Percentiles rank a stretch among this genome's conserved stretches.
Conservation (phyloP, 2,113 vertebrate species). For the Apodemus speciosus region DNA sequence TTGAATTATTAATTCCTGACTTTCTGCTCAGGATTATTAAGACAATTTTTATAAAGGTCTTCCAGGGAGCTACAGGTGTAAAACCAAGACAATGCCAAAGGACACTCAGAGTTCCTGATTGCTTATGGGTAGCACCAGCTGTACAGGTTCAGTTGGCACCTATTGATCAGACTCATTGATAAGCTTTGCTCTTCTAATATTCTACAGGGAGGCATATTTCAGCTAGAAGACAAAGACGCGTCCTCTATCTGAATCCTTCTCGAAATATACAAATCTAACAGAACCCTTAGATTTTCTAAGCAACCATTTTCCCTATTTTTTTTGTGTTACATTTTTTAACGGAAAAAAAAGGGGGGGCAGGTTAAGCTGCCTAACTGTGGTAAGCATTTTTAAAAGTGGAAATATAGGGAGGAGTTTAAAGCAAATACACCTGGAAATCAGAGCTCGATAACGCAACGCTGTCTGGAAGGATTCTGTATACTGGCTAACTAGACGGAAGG, state of each 20-base stretch:
- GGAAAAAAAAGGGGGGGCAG: neutral
- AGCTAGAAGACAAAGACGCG: neutral
- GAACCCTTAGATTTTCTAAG: neutral
- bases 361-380: neutral
- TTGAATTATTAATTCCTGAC: neutral
- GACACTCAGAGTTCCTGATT: neutral
- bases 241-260: neutral
- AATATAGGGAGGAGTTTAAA: neutral
- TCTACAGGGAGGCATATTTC: neutral
- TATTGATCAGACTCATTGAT: neutral
- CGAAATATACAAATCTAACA: neutral
- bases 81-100: neutral
- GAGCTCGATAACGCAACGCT: slow-evolving; percentile 69
- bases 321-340: neutral
- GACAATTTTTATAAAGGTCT: slow-evolving; percentile 7
- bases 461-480: slow-evolving; percentile 72
- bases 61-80: neutral
- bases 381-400: neutral
- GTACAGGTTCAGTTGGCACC: neutral
- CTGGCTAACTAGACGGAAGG: slow-evolving; percentile 69
- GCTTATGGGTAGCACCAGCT: neutral
- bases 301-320: slow-evolving; percentile 15
- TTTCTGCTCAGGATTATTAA: neutral
- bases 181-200: neutral
- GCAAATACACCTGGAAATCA: slow-evolving; percentile 59